Evolutionary conservation across 64 coral and sea anemone genomes (phyloP).

Genomic region (Orbicella faveolata): DNA sequence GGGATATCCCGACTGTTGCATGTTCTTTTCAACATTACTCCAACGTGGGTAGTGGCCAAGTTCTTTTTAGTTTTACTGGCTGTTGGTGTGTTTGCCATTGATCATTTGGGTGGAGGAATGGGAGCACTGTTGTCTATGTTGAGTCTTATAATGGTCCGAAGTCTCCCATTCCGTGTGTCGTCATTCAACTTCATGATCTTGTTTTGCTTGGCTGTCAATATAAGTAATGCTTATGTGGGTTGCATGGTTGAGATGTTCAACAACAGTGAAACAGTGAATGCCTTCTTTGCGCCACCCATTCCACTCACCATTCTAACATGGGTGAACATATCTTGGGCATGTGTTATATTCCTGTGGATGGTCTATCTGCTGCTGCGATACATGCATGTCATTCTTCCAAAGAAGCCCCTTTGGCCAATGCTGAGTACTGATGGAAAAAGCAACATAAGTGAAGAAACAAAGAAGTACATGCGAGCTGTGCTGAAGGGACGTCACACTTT

Average conservation of each 20-base stretch:
- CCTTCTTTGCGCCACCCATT: conserved; percentile 78
- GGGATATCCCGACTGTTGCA: conserved; percentile 59
- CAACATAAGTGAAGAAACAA: conserved; percentile 83
- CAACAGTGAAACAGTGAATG: conserved; percentile 52
- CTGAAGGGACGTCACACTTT: conserved; percentile 88
- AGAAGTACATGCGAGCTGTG: conserved; percentile 93
- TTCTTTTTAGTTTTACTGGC: conserved; percentile 73
- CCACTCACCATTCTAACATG: conserved; percentile 62
- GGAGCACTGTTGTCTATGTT: conserved; percentile 76
- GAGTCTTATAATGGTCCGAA: conserved; percentile 79
- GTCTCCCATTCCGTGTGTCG: conserved; percentile 77
- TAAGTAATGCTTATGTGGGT: conserved; percentile 77
- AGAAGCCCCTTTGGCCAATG: conserved; percentile 86
- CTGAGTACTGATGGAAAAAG: conserved; percentile 85
- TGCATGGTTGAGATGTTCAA: conserved; percentile 83
- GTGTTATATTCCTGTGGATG: conserved; percentile 66
- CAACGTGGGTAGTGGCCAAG: conserved; percentile 75
- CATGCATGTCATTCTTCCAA: conserved; percentile 50
- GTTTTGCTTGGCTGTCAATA: conserved; percentile 76
- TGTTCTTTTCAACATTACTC: conserved; percentile 84
- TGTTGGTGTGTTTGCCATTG: conserved; percentile 67
- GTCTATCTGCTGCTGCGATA: conserved; percentile 78
- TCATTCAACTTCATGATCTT: conserved; percentile 96
- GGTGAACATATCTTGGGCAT: conserved; percentile 61
- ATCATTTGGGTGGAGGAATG: conserved; percentile 71